Evolutionary conservation across 2,797 vertebrate species (phyloP).

Genomic region (Arnoldichthys spilopterus): DNA sequence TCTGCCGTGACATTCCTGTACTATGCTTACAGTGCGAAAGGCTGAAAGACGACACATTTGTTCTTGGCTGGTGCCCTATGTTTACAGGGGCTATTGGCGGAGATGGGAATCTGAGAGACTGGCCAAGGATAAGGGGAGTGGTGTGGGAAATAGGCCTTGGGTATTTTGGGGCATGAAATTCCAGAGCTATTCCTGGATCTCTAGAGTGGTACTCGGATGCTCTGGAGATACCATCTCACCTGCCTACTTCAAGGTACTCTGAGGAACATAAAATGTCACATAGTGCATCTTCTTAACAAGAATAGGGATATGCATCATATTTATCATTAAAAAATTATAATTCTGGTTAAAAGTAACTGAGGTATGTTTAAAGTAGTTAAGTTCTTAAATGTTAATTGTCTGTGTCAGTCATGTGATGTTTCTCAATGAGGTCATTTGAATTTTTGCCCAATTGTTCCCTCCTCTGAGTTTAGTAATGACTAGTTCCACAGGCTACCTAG

Average conservation of each 20-base stretch:
- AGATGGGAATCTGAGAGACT: conserved; percentile 65
- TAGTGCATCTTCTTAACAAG: conserved; percentile 29
- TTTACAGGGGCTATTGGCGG: conserved; percentile 66
- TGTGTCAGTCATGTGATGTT: too few relatives aligned
- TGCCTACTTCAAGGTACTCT: conserved; percentile 44
- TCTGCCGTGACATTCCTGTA: conserved; percentile 38
- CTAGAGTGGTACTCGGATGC: conserved; percentile 50
- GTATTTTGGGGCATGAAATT: conserved; percentile 73
- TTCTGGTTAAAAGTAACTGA: background rate
- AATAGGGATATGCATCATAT: background rate
- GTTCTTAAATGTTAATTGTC: too few relatives aligned
- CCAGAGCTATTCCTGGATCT: conserved; percentile 70
- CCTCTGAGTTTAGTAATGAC: too few relatives aligned
- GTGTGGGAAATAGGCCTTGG: conserved; percentile 45
- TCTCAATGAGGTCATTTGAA: too few relatives aligned
- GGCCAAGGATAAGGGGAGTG: conserved; percentile 44
- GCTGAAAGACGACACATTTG: conserved; percentile 57
- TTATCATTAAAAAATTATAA: background rate
- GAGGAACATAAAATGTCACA: conserved; percentile 43
- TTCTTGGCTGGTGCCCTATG: conserved; percentile 57
- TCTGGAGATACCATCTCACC: conserved; percentile 61
- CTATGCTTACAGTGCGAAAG: conserved; percentile 53
- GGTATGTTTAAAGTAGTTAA: too few relatives aligned
- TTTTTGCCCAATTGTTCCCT: too few relatives aligned
- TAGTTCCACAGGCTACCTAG: too few relatives aligned